Evolutionary conservation across 2,797 vertebrate species (phyloP).

Genomic region (Crocodylus rhombifer): DNA sequence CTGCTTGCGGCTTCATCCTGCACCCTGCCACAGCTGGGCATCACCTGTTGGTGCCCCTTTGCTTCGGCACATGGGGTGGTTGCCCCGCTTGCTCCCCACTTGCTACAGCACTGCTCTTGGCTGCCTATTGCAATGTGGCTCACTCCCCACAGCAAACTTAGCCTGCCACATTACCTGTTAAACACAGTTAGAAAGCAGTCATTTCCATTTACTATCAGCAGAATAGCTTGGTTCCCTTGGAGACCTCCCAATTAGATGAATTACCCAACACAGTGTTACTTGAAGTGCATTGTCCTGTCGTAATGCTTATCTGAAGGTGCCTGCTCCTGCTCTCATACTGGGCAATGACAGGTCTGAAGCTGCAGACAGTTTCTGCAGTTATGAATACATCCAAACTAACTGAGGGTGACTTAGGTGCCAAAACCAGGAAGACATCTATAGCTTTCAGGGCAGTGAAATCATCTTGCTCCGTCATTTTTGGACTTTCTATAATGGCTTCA

Average conservation of each 20-base stretch:
- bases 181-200: not conserved
- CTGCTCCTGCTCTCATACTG: no score
- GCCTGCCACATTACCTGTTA: no score
- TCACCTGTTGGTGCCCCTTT: no score
- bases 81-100: no score
- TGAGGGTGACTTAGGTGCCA: slow-evolving; percentile 47
- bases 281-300: not conserved
- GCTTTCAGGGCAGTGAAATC: not conserved
- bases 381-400: slow-evolving; percentile 38
- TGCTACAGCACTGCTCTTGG: no score
- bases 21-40: no score
- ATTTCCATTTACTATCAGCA: not conserved
- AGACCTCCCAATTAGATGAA: not conserved
- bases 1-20: no score
- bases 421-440: slow-evolving; percentile 32
- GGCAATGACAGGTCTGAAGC: not conserved
- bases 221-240: not conserved
- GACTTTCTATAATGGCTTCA: not conserved
- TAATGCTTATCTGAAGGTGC: not conserved
- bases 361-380: slow-evolving; percentile 29
- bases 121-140: no score
- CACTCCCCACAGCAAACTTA: no score
- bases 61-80: no score
- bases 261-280: not conserved
- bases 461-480: not conserved